phyloP scores from a whole-genome alignment of 2,797 vertebrate genomes.

The Sylvilagus floridanus region DNA sequence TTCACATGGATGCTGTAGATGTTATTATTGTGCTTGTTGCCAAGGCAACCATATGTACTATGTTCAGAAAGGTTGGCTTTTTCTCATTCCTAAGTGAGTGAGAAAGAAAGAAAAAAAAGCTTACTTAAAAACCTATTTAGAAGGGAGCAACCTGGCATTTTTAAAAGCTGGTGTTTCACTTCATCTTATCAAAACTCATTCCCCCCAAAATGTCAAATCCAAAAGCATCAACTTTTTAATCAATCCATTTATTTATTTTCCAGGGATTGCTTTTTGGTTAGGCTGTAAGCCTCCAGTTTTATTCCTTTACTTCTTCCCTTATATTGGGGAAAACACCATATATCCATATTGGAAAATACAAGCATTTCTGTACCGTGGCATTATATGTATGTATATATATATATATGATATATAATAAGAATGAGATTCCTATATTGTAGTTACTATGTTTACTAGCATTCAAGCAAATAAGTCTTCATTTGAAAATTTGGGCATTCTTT shows the following conservation, averaged over 20 bases:
- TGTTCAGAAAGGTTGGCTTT: constrained; percentile 71
- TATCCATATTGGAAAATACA: constrained; percentile 20
- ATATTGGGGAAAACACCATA: background rate
- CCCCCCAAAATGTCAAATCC: constrained; percentile 64
- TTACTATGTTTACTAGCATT: constrained; percentile 28
- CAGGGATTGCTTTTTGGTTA: constrained; percentile 15
- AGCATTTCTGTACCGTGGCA: background rate
- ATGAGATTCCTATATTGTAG: background rate
- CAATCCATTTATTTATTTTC: constrained; percentile 66
- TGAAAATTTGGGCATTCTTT: background rate
- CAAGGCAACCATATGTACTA: constrained; percentile 78
- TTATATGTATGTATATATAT: background rate
- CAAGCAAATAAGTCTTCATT: background rate
- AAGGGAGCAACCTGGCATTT: constrained; percentile 67
- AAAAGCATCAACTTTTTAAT: constrained; percentile 69
- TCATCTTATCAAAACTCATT: constrained; percentile 71
- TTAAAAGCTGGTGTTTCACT: constrained; percentile 68
- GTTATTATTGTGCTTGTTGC: constrained; percentile 82
- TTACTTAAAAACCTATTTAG: constrained; percentile 68
- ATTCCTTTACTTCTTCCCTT: background rate
- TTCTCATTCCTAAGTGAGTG: background rate
- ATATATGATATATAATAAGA: background rate
- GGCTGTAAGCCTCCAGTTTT: background rate
- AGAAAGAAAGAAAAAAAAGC: constrained; percentile 17
- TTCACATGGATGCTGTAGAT: constrained; percentile 73